Evolutionary conservation across 1,140 invertebrate genomes (phyloP).

Genomic region (Trachymyrmex cornetzi): DNA sequence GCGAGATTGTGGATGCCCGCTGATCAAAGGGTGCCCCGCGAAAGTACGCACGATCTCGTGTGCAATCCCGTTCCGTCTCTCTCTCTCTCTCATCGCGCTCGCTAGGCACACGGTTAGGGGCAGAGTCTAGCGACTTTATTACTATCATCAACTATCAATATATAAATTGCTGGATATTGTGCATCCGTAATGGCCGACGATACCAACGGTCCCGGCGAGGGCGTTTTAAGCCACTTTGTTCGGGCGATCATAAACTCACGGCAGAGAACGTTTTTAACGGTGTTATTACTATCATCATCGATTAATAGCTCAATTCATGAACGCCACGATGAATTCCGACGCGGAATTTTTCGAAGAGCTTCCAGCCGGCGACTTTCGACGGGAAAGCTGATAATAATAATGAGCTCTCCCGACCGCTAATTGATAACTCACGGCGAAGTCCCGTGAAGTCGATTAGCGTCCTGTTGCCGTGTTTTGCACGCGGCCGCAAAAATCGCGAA

Average conservation of each 20-base stretch:
- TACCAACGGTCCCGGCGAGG: conserved; percentile 5
- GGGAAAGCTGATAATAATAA: conserved; percentile 30
- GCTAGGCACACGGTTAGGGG: conserved; percentile 44
- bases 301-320: conserved; percentile 64
- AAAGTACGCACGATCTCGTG: conserved; percentile 40
- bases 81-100: conserved; percentile 1
- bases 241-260: conserved; percentile 42
- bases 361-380: conserved; percentile 1
- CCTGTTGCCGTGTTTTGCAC: conserved; percentile 36
- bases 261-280: conserved; percentile 32
- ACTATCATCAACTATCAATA: conserved; percentile 70
- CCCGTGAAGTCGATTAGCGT: conserved; percentile 43
- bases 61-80: conserved; percentile 7
- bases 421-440: conserved; percentile 28
- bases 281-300: conserved; percentile 42
- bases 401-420: conserved; percentile 5
- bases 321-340: neutral
- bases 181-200: conserved; percentile 48
- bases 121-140: conserved; percentile 62
- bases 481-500: conserved; percentile 31
- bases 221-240: conserved; percentile 40
- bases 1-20: conserved; percentile 39
- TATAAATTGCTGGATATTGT: conserved; percentile 62
- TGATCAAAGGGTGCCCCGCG: conserved; percentile 56
- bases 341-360: conserved; percentile 28